Conservation (phyloP, 1,140 invertebrate species). For the Plutomurus gul region DNA sequence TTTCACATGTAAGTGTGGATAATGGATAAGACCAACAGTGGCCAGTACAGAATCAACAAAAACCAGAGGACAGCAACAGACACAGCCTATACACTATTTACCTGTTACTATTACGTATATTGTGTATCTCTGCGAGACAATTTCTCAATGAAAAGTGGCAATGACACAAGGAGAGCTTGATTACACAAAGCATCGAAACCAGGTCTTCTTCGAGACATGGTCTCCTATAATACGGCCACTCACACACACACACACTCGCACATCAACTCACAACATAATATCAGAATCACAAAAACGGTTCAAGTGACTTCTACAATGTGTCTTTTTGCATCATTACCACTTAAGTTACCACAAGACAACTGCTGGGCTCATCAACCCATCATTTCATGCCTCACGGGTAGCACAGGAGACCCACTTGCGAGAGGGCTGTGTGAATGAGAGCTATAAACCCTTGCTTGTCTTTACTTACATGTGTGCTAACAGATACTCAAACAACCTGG, state of each 20-base stretch:
- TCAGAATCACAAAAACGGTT: not conserved
- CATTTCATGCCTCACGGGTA: conserved; percentile 27
- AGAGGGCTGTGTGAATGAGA: not conserved
- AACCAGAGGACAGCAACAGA: too few species aligned
- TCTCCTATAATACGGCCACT: not conserved
- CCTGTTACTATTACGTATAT: not conserved
- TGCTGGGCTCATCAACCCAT: conserved; percentile 16
- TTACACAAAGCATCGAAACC: not conserved
- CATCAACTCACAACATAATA: not conserved
- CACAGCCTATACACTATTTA: too few species aligned
- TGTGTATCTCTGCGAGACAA: not conserved
- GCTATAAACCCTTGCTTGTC: not conserved
- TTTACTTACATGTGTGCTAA: too few species aligned
- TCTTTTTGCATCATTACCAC: conserved; percentile 24
- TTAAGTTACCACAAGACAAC: conserved; percentile 26
- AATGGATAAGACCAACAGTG: too few species aligned
- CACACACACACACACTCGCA: not conserved
- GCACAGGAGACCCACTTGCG: conserved; percentile 14
- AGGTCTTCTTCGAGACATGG: not conserved
- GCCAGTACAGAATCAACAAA: too few species aligned
- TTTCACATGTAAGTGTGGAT: too few species aligned
- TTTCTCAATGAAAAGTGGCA: not conserved
- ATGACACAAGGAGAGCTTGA: not conserved
- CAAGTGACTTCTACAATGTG: conserved; percentile 7
- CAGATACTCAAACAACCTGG: not conserved